A percentile compares a stretch with the other conserved stretches of the same genome.
Evolutionary conservation across 53 echinoderm and acorn worm genomes (phyloP).

Genomic region (Echinometra lucunter): DNA sequence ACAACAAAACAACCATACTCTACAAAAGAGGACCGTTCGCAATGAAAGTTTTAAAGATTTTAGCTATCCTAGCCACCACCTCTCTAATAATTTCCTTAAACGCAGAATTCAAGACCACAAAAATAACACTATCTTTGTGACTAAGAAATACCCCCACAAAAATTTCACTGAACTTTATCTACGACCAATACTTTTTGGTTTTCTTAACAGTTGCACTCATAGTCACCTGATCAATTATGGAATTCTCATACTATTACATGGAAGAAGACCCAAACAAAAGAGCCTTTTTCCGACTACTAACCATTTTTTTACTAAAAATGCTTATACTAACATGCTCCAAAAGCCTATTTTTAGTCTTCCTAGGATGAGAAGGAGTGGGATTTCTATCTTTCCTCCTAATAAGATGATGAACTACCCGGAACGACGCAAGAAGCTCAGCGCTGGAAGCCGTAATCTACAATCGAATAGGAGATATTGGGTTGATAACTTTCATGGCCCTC

Average conservation of each 20-base stretch:
- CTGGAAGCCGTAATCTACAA: slow-evolving; percentile 79
- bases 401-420: slow-evolving; percentile 73
- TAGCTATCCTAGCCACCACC: slow-evolving; percentile 28
- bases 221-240: slow-evolving; percentile 82
- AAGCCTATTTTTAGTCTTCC: slow-evolving; percentile 73
- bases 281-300: slow-evolving; percentile 71
- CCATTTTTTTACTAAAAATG: slow-evolving; percentile 76
- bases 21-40: slow-evolving; percentile 35
- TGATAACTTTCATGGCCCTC: slow-evolving; percentile 57
- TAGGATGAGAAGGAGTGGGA: slow-evolving; percentile 84
- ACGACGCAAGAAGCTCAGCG: slow-evolving; percentile 71
- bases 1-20: not conserved
- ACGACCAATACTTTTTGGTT: slow-evolving; percentile 52
- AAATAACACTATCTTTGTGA: slow-evolving; percentile 6
- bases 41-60: slow-evolving; percentile 40
- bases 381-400: slow-evolving; percentile 78
- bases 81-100: not conserved
- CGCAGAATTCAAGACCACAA: not conserved
- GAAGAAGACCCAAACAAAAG: slow-evolving; percentile 62
- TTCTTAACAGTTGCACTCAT: slow-evolving; percentile 65
- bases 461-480: slow-evolving; percentile 82
- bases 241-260: slow-evolving; percentile 84
- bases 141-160: not conserved
- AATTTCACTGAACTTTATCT: slow-evolving; percentile 38
- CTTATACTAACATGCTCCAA: slow-evolving; percentile 68